These are phyloP conservation scores for Pithecia hirsuta DNA, from an alignment of 2,797 vertebrate genomes.

Conservation along the genomic window DNA sequence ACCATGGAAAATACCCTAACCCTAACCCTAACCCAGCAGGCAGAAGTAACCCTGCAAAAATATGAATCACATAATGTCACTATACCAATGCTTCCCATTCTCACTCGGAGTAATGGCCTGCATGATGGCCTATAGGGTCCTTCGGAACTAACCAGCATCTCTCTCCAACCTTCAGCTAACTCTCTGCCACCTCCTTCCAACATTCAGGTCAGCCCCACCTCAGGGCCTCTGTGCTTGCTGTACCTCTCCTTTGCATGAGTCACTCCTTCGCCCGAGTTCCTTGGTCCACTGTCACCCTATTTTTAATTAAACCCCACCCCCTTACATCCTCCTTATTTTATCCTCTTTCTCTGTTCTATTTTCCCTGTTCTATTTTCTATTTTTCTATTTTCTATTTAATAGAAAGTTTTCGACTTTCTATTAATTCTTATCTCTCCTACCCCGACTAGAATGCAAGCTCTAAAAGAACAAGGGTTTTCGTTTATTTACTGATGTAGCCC, in stretches of 20 bases:
- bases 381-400: too few species aligned
- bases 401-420: not conserved
- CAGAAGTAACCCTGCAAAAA: not conserved
- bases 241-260: not conserved
- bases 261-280: not conserved
- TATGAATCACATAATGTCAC: not conserved
- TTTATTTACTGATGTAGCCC: not conserved
- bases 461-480: not conserved
- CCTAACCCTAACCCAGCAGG: not conserved
- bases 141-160: not conserved
- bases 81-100: not conserved
- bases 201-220: too few species aligned
- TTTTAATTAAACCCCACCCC: slow-evolving; percentile 5
- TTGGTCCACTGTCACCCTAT: not conserved
- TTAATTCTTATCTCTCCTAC: not conserved
- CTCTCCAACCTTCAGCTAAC: not conserved
- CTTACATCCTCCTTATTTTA: not conserved
- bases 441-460: not conserved
- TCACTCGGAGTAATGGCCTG: not conserved
- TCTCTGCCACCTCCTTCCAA: not conserved
- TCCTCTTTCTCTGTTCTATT: not conserved
- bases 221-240: not conserved
- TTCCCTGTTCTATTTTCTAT: not conserved
- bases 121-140: not conserved
- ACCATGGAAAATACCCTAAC: not conserved